Evolutionary conservation across 2,888 invertebrate species (phyloP).

Genomic region (Deilephila elpenor): DNA sequence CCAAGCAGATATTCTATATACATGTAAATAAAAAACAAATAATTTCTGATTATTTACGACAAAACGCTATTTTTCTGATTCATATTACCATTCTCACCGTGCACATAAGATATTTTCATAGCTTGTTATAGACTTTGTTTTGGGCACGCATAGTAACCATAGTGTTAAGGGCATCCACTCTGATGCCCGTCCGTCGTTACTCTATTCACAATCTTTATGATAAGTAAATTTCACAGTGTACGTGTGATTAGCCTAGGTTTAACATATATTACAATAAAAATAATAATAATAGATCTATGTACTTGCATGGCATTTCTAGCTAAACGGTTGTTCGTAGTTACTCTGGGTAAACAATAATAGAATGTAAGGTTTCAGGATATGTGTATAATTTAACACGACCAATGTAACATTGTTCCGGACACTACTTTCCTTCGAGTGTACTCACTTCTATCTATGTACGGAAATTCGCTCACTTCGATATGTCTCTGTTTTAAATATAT

Average conservation of each 20-base stretch:
- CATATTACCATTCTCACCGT: constrained; percentile 44
- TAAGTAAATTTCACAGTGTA: constrained; percentile 55
- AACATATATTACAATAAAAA: constrained; percentile 56
- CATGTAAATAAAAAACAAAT: constrained; percentile 77
- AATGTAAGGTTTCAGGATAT: constrained; percentile 56
- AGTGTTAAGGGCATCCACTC: constrained; percentile 39
- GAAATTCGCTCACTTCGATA: constrained; percentile 33
- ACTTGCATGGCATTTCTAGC: constrained; percentile 79
- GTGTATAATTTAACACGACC: constrained; percentile 57
- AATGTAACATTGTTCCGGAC: constrained; percentile 45
- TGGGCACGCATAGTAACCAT: constrained; percentile 67
- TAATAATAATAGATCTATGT: constrained; percentile 65
- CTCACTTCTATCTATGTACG: constrained; percentile 44
- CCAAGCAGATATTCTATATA: constrained; percentile 27
- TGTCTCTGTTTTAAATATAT: neutral
- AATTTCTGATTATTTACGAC: constrained; percentile 77
- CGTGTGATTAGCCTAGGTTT: constrained; percentile 79
- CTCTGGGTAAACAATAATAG: constrained; percentile 80
- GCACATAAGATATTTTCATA: constrained; percentile 78
- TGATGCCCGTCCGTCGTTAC: constrained; percentile 58
- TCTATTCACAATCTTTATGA: constrained; percentile 48
- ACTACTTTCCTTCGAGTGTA: constrained; percentile 20
- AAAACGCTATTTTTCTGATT: constrained; percentile 80
- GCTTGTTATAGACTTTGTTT: constrained; percentile 72
- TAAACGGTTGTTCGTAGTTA: constrained; percentile 81